Percentiles rank a stretch among this genome's conserved stretches.
These are phyloP conservation scores for Nicator chloris DNA, from an alignment of 2,113 vertebrate genomes.

Conservation along the genomic window DNA sequence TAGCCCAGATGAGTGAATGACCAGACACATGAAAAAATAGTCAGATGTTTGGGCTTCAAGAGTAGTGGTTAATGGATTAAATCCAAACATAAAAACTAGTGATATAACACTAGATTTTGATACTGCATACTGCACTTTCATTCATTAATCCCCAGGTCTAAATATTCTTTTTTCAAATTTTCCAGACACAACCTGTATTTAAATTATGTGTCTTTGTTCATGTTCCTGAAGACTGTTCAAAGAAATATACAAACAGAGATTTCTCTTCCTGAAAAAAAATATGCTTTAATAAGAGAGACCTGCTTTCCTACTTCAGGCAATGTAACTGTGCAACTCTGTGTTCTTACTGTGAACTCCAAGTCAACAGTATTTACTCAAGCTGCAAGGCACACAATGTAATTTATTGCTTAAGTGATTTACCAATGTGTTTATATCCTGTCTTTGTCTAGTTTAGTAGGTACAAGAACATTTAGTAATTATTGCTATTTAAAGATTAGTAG, in stretches of 20 bases:
- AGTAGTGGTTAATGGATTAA: background rate
- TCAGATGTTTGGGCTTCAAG: background rate
- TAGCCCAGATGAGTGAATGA: background rate
- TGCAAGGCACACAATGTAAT: background rate
- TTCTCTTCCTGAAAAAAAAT: background rate
- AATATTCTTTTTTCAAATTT: background rate
- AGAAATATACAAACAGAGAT: background rate
- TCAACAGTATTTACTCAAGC: background rate
- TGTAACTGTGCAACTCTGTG: background rate
- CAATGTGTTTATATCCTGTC: background rate
- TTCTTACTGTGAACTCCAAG: background rate
- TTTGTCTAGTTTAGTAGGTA: background rate
- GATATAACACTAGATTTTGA: background rate
- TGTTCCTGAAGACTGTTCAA: background rate
- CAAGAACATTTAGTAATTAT: background rate
- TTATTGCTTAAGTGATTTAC: background rate
- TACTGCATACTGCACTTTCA: background rate
- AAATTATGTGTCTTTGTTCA: background rate
- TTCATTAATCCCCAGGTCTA: background rate
- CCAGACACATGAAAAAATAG: background rate
- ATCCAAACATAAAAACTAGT: background rate
- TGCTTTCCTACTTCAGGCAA: background rate
- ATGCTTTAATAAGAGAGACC: background rate
- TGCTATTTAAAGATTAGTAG: conserved; percentile 18
- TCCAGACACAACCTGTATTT: background rate